These are phyloP conservation scores for Lepilemur ruficaudatus DNA, from an alignment of 2,797 vertebrate species.

Conservation along the genomic window DNA sequence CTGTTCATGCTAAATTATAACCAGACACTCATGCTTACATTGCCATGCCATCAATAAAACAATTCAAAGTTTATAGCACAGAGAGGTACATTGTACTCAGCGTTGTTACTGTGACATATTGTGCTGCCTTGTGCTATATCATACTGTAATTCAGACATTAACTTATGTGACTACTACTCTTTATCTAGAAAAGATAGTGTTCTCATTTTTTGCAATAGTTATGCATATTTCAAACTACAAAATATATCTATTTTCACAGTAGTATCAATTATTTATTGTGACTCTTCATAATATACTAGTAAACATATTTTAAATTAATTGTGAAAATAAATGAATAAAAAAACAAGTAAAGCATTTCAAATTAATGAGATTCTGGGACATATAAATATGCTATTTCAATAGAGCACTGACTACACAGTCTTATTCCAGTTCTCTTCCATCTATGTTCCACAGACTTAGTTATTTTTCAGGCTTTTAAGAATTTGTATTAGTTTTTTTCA, in stretches of 20 bases:
- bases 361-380: neutral
- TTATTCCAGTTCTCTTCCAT: neutral
- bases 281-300: constrained; percentile 7
- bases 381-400: neutral
- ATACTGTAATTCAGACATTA: constrained; percentile 11
- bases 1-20: constrained; percentile 51
- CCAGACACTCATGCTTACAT: neutral
- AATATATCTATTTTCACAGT: neutral
- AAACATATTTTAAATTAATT: constrained; percentile 43
- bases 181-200: constrained; percentile 40
- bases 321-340: constrained; percentile 29
- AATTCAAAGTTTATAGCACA: constrained; percentile 32
- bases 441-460: neutral
- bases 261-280: constrained; percentile 13
- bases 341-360: neutral
- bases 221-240: constrained; percentile 29
- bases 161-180: constrained; percentile 17
- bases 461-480: neutral
- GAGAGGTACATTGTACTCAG: neutral
- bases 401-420: neutral
- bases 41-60: constrained; percentile 32
- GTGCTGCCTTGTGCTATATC: constrained; percentile 22
- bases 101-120: constrained; percentile 48
- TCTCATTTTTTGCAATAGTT: constrained; percentile 36
- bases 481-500: neutral